These are phyloP conservation scores for Asbolus verrucosus DNA, from an alignment of 1,140 invertebrate species.

Conservation along the genomic window DNA sequence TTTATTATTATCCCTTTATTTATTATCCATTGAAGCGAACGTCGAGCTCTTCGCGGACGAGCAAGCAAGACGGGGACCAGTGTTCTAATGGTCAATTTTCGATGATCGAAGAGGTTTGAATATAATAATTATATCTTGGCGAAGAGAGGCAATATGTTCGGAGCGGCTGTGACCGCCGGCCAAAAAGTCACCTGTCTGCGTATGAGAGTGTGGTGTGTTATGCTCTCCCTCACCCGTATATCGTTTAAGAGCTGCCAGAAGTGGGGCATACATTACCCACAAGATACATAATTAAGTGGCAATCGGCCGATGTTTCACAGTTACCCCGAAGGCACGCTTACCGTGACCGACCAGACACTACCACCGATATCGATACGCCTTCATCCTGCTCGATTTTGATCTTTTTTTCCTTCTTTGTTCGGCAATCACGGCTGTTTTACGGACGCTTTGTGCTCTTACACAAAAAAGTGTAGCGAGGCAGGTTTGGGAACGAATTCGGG, in stretches of 20 bases:
- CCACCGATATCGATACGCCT: slow-evolving; percentile 42
- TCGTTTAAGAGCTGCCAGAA: slow-evolving; percentile 51
- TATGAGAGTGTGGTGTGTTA: slow-evolving; percentile 20
- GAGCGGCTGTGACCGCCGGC: slow-evolving; percentile 45
- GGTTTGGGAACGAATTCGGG: too few relatives aligned
- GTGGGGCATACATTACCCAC: slow-evolving; percentile 55
- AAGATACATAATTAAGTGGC: slow-evolving; percentile 57
- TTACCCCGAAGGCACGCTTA: slow-evolving; percentile 44
- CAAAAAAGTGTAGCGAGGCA: too few relatives aligned
- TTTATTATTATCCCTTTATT: too few relatives aligned
- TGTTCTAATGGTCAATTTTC: slow-evolving; percentile 31
- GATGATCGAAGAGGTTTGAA: slow-evolving; percentile 15
- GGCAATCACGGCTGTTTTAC: neutral
- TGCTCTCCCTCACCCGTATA: slow-evolving; percentile 47
- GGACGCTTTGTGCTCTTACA: too few relatives aligned
- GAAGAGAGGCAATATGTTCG: slow-evolving; percentile 38
- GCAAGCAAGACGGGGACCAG: too few relatives aligned
- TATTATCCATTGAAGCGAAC: too few relatives aligned
- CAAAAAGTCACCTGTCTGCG: slow-evolving; percentile 51
- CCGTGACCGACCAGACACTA: slow-evolving; percentile 50
- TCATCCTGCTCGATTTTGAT: slow-evolving; percentile 11
- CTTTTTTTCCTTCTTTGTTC: slow-evolving; percentile 34
- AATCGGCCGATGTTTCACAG: slow-evolving; percentile 53
- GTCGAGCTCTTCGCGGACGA: too few relatives aligned
- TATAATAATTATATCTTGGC: slow-evolving; percentile 41